Percentiles rank a stretch among this genome's conserved stretches.
Conservation (phyloP, 2,797 vertebrate species). For the Paedocypris micromegethes region DNA sequence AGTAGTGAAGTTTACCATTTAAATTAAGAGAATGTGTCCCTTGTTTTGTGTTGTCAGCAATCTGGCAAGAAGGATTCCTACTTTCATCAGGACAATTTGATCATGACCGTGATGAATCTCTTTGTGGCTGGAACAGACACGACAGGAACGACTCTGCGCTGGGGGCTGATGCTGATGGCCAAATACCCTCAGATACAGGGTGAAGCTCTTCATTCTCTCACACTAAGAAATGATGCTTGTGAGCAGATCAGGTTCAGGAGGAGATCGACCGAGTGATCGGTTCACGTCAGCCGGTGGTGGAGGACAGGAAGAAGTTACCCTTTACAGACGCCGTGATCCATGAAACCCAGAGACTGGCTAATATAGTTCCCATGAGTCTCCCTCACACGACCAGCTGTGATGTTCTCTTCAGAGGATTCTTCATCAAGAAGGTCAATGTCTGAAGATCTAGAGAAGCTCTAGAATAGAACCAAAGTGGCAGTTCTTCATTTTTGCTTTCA, state of each 20-base stretch:
- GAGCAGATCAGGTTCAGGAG: slow-evolving; percentile 39
- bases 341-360: slow-evolving; percentile 37
- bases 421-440: slow-evolving; percentile 50
- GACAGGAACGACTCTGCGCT: slow-evolving; percentile 58
- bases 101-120: slow-evolving; percentile 50
- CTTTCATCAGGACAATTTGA: slow-evolving; percentile 55
- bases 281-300: slow-evolving; percentile 26
- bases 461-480: too few relatives aligned
- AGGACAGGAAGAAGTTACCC: slow-evolving; percentile 48
- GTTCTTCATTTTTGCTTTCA: slow-evolving; percentile 10
- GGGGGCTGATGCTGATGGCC: slow-evolving; percentile 63
- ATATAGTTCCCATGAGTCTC: slow-evolving; percentile 11
- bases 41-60: slow-evolving; percentile 38
- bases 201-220: slow-evolving; percentile 27
- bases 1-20: too few relatives aligned
- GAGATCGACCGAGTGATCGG: slow-evolving; percentile 47
- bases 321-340: slow-evolving; percentile 2
- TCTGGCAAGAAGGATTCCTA: slow-evolving; percentile 25
- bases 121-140: slow-evolving; percentile 67
- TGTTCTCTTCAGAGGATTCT: slow-evolving; percentile 55
- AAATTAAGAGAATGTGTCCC: not conserved
- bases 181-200: slow-evolving; percentile 66
- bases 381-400: slow-evolving; percentile 39
- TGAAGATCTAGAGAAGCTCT: too few relatives aligned
- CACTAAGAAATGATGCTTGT: too few relatives aligned